Evolutionary conservation across 1,140 invertebrate species (phyloP).

Genomic region (Polyergus mexicanus): DNA sequence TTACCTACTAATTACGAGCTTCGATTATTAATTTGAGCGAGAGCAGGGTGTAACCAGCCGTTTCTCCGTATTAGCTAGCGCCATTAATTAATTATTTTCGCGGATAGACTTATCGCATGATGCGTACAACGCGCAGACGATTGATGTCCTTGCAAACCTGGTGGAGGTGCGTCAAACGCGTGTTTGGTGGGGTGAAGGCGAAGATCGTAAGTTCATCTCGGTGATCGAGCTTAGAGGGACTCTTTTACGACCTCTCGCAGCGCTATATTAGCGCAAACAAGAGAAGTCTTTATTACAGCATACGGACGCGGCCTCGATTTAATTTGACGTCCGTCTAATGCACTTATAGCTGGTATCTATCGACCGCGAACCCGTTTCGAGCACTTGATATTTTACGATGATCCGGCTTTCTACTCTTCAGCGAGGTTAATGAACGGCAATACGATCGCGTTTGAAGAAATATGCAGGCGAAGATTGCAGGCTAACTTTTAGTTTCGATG

Average conservation of each 20-base stretch:
- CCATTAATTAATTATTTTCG: constrained; percentile 83
- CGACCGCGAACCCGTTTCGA: constrained; percentile 15
- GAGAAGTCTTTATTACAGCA: constrained; percentile 47
- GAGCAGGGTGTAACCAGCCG: constrained; percentile 73
- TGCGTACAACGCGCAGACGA: neutral
- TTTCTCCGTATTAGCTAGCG: constrained; percentile 78
- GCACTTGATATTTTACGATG: constrained; percentile 15
- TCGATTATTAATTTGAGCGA: constrained; percentile 83
- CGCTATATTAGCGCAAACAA: constrained; percentile 2
- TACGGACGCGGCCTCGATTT: neutral
- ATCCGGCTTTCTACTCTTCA: constrained; percentile 6
- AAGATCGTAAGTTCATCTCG: constrained; percentile 12
- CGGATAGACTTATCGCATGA: constrained; percentile 46
- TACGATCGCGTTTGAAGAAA: constrained; percentile 28
- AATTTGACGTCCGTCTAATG: constrained; percentile 24
- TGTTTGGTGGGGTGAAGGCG: constrained; percentile 11
- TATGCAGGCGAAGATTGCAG: neutral
- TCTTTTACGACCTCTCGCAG: neutral
- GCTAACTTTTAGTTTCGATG: constrained; percentile 41
- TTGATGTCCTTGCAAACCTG: constrained; percentile 12
- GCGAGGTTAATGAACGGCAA: constrained; percentile 23
- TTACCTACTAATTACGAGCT: constrained; percentile 83
- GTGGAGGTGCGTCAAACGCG: neutral
- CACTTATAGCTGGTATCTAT: neutral
- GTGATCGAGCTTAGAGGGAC: neutral